Conservation (phyloP, 2,888 invertebrate genomes). For the Caenorhabditis uteleia region DNA sequence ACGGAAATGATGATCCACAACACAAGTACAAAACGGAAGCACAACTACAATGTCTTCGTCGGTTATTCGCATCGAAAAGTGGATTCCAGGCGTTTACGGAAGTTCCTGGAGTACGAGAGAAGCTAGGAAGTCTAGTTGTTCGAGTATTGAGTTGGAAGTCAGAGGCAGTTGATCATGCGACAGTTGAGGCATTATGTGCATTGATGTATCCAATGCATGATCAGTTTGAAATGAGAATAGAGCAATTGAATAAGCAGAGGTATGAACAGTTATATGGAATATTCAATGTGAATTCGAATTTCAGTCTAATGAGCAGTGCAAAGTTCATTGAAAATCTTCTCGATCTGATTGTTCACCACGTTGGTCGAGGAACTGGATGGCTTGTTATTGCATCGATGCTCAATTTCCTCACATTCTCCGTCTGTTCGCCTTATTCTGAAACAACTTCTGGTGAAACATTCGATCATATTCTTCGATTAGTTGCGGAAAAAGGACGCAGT, state of each 20-base stretch:
- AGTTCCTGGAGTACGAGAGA: slow-evolving; percentile 81
- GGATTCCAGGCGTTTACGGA: slow-evolving; percentile 83
- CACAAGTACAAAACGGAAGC: slow-evolving; percentile 78
- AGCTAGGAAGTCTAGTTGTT: slow-evolving; percentile 89
- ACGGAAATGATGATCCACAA: slow-evolving; percentile 73
- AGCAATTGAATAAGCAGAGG: slow-evolving; percentile 87
- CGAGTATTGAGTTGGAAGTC: slow-evolving; percentile 85
- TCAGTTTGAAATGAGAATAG: slow-evolving; percentile 93
- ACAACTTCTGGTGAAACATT: slow-evolving; percentile 83
- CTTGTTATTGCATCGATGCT: slow-evolving; percentile 95
- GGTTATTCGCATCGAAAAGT: slow-evolving; percentile 94
- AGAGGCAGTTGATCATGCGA: slow-evolving; percentile 90
- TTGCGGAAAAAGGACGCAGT: slow-evolving; percentile 87
- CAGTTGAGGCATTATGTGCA: slow-evolving; percentile 93
- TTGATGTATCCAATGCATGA: slow-evolving; percentile 95
- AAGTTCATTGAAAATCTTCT: slow-evolving; percentile 90
- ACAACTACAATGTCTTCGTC: slow-evolving; percentile 89
- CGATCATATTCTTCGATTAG: slow-evolving; percentile 89
- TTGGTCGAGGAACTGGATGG: slow-evolving; percentile 88
- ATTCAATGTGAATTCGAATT: background rate
- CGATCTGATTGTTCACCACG: slow-evolving; percentile 91
- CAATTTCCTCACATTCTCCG: slow-evolving; percentile 93
- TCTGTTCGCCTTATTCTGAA: slow-evolving; percentile 98
- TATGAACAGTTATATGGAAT: background rate
- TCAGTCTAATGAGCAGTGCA: slow-evolving; percentile 82